These are phyloP conservation scores for Pipistrellus kuhlii DNA, from an alignment of 2,797 vertebrate genomes.

Conservation along the genomic window DNA sequence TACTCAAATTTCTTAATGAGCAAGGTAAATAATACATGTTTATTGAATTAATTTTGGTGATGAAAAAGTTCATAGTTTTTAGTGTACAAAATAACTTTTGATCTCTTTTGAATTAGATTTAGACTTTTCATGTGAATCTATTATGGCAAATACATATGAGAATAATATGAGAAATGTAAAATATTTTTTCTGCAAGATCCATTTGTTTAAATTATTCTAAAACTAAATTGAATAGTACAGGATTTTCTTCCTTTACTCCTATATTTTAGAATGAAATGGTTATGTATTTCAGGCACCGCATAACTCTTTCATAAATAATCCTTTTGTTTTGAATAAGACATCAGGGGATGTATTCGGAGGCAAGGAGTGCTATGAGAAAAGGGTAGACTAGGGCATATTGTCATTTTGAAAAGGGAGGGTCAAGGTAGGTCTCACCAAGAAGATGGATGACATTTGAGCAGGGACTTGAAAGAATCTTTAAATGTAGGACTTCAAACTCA, in stretches of 20 bases:
- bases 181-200: not conserved
- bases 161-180: not conserved
- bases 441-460: not conserved
- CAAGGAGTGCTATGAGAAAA: too few relatives aligned
- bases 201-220: constrained; percentile 2
- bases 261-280: not conserved
- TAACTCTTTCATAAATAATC: not conserved
- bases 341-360: too few relatives aligned
- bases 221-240: not conserved
- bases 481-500: constrained; percentile 10
- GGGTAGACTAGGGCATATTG: too few relatives aligned
- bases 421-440: not conserved
- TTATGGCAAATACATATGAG: not conserved
- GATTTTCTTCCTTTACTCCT: not conserved
- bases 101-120: not conserved
- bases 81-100: not conserved
- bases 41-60: not conserved
- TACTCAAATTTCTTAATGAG: not conserved
- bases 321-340: not conserved
- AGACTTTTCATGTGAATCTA: not conserved
- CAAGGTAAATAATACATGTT: not conserved
- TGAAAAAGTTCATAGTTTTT: not conserved
- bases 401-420: too few relatives aligned
- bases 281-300: not conserved
- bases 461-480: constrained; percentile 15